Base-by-base conservation (phyloP, 1,140 invertebrate species). In the Mactra quadrangularis region DNA sequence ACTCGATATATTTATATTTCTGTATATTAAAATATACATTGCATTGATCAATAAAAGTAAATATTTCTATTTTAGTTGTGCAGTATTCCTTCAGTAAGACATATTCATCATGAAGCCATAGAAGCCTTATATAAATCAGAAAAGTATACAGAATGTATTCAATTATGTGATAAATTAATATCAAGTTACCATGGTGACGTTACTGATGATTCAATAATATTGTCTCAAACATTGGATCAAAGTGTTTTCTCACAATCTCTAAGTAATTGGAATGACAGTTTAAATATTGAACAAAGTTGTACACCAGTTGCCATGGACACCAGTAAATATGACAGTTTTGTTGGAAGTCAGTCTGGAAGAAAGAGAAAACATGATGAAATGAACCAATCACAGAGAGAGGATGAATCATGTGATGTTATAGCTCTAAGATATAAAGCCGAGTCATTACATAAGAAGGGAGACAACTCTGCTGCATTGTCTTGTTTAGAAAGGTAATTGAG, bases 41-140 rank as follows among this genome's bases (percentile, higher is more conserved):
- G n/a, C n/a, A n/a, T n/a, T n/a, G n/a, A n/a, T n/a, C n/a, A n/a
- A n/a, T n/a, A n/a, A n/a, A n/a, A n/a, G n/a, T n/a, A n/a, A n/a
- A n/a, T n/a, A n/a, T n/a, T n/a, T n/a, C n/a, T n/a, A n/a, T n/a
- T n/a, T n/a, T n/a, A n/a, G n/a, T n/a, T n/a, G n/a, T 22, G 15
- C n/a, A n/a, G 25, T 15, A 53, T 75, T 19, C 72, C 72, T 27
- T 33, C 53, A 41, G 45, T 75, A 22, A 4, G 59, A 45, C 72
- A 75, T 35, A 35, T 75, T 29, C 72, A 75, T 33, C 72, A 75
- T 22, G 72, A 75, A n/a, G 41, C 57, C n/a, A 75, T 75, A 31
- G 53, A 47, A 45, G 33, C 72, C 38, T 41, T 75, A 3, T 55
- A 57, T 6, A 59, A 11, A 31, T 60, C 72, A 13, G 33, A 41